Evolutionary conservation across 2,888 invertebrate species (phyloP).

Genomic region (Eurois occulta): DNA sequence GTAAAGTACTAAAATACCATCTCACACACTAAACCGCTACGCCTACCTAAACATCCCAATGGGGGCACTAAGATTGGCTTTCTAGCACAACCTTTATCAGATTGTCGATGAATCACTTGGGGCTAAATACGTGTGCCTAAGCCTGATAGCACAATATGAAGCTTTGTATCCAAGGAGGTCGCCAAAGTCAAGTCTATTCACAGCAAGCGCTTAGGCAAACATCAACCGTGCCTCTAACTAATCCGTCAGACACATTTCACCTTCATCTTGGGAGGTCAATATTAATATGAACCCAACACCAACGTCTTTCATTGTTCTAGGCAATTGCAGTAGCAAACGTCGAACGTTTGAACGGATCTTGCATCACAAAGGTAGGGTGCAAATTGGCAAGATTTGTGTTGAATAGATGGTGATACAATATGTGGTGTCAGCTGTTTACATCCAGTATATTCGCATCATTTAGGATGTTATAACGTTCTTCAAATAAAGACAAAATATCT

Average conservation of each 20-base stretch:
- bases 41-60: slow-evolving; percentile 13
- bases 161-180: not conserved
- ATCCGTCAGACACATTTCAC: slow-evolving; percentile 13
- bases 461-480: not conserved
- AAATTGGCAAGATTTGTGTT: slow-evolving; percentile 27
- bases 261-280: not conserved
- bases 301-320: slow-evolving; percentile 7
- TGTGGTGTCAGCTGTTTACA: not conserved
- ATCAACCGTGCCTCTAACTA: not conserved
- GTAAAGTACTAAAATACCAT: slow-evolving; percentile 29
- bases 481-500: not conserved
- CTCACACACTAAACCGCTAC: not conserved
- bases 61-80: slow-evolving; percentile 42
- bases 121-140: slow-evolving; percentile 19
- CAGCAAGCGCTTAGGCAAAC: slow-evolving; percentile 10
- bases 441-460: no score
- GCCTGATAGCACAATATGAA: slow-evolving; percentile 16
- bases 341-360: no score
- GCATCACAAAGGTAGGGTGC: slow-evolving; percentile 24
- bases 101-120: slow-evolving; percentile 39
- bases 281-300: not conserved
- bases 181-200: not conserved
- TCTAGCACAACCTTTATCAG: slow-evolving; percentile 30
- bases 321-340: not conserved
- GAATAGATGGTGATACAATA: not conserved